Percentiles rank a stretch among this genome's conserved stretches.
These are phyloP conservation scores for Drosophila mimica DNA, from an alignment of 2,888 invertebrate genomes.

Conservation along the genomic window DNA sequence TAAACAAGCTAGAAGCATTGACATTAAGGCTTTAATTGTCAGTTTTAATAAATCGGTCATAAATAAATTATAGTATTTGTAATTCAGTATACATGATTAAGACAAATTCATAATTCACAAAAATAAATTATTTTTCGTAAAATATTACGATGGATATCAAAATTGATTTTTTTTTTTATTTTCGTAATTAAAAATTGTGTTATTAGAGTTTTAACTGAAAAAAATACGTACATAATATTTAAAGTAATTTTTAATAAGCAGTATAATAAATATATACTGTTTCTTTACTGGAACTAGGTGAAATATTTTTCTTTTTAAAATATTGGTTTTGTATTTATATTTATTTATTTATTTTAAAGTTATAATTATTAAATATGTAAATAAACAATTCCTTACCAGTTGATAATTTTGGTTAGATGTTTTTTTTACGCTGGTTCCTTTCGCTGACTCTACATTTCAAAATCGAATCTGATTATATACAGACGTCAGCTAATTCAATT, in stretches of 20 bases:
- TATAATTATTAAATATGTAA: background rate
- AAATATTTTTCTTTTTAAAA: background rate
- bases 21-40: background rate
- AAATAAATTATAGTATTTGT: background rate
- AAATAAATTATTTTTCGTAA: background rate
- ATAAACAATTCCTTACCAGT: background rate
- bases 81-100: background rate
- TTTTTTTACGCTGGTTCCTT: conserved; percentile 9
- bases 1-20: background rate
- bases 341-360: background rate
- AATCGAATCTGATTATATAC: conserved; percentile 13
- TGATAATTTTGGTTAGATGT: background rate
- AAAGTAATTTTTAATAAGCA: too few species aligned
- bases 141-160: background rate
- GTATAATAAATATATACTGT: too few species aligned
- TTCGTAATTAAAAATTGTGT: too few species aligned
- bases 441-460: background rate
- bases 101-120: background rate
- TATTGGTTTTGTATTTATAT: background rate
- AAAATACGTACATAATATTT: too few species aligned
- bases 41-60: background rate
- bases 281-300: background rate
- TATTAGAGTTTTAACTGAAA: too few species aligned
- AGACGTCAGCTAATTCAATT: conserved; percentile 15
- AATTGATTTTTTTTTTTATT: background rate